These are phyloP conservation scores for Apocrypta bakeri DNA, from an alignment of 1,140 invertebrate species.

Conservation along the genomic window DNA sequence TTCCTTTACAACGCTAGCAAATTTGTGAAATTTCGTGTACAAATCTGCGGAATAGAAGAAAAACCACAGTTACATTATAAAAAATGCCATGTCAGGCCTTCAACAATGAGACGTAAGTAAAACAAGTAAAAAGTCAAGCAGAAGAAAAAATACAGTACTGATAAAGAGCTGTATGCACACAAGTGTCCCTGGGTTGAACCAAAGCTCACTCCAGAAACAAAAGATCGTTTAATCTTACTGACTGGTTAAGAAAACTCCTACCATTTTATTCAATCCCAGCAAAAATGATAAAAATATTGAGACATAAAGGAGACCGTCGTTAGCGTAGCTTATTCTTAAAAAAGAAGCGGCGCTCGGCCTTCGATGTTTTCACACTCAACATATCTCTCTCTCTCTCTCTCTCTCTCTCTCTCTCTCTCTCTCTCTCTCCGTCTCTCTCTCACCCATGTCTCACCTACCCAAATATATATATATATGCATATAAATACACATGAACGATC, in stretches of 20 bases:
- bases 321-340: not conserved
- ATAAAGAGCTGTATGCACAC: not conserved
- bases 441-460: too few species aligned
- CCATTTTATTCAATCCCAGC: not conserved
- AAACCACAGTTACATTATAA: not conserved
- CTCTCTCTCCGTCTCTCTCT: too few species aligned
- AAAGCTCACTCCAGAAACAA: not conserved
- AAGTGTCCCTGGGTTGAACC: not conserved
- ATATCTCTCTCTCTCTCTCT: not conserved
- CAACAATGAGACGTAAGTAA: too few species aligned
- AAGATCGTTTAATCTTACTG: not conserved
- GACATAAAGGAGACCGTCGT: not conserved
- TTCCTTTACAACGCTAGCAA: conserved; percentile 59
- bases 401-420: too few species aligned
- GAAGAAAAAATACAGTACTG: not conserved
- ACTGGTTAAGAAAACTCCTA: not conserved
- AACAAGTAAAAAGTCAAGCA: not conserved
- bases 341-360: not conserved
- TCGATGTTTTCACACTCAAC: not conserved
- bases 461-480: not conserved
- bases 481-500: conserved; percentile 5
- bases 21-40: conserved; percentile 27
- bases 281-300: conserved; percentile 1
- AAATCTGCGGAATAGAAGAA: conserved; percentile 29
- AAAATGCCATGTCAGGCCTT: too few species aligned